Evolutionary conservation across 2,113 vertebrate genomes (phyloP).

Genomic region (Triplophysa tibetana): DNA sequence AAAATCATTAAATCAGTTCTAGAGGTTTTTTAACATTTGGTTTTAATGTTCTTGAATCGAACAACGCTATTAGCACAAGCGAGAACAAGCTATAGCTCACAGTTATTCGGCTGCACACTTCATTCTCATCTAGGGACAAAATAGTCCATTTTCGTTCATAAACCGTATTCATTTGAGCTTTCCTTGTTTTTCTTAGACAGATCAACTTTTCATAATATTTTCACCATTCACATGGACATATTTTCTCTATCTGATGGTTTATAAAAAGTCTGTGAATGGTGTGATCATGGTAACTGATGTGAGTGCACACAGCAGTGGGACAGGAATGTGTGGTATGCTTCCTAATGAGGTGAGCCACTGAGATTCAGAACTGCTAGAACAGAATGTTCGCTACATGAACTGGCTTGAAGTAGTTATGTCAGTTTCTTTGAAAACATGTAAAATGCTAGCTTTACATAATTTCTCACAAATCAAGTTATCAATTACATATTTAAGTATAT

Average conservation of each 20-base stretch:
- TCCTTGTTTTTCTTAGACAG: not conserved
- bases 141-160: not conserved
- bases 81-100: not conserved
- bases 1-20: not conserved
- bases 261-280: not conserved
- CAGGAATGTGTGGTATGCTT: slow-evolving; percentile 21
- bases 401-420: not conserved
- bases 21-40: not conserved
- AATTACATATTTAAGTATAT: too few relatives aligned
- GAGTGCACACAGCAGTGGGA: slow-evolving; percentile 26
- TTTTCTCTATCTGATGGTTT: not conserved
- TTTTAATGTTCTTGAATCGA: not conserved
- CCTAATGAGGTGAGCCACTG: slow-evolving; percentile 8
- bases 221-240: not conserved
- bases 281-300: slow-evolving; percentile 5
- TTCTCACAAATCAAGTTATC: not conserved
- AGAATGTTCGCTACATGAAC: not conserved
- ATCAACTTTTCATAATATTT: not conserved
- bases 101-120: not conserved
- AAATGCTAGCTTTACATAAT: not conserved
- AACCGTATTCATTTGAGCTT: too few relatives aligned
- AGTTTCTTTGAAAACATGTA: not conserved
- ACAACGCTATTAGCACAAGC: not conserved
- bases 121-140: not conserved
- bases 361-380: not conserved